Evolutionary conservation across 2,797 vertebrate species (phyloP), one percentile per base, ranked within the genome.

Genomic region (Eurystomus glaucurus): DNA sequence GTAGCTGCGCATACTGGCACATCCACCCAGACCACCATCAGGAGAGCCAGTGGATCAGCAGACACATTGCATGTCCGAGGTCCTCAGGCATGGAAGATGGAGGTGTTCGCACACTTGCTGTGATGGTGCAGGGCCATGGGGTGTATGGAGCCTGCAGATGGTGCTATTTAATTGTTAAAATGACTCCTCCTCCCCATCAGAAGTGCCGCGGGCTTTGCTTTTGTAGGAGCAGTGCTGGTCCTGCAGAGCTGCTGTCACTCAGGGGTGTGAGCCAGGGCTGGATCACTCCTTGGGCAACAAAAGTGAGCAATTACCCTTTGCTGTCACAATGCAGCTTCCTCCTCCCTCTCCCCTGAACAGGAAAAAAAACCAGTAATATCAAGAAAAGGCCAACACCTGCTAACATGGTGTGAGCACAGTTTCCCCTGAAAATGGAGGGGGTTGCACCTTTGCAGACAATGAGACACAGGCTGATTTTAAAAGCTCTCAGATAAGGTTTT

Each of bases 141-240:
- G 26, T 0, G 0, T 14, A 18, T 1, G 0, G 71, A 14, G 55
- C 93, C 95, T 97, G 90, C 74, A 97, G 96, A 85, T 94, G 83
- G 93, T 70, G 94, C 94, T 97, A 80, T 96, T 86, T 90, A 72
- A 88, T 96, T 88, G 93, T 65, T 65, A 68, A 91, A 85, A 54
- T 29, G 8, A 6, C 39, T 65, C 29, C 54, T 29, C 46, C 39
- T 58, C 26, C 31, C 19, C 52, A 1, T 9, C 45, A 0, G 5
- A 10, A 66, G 26, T 0, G 0, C 57, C 57, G 1, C 57, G 6
- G 75, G 35, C 17, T 8, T 10, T 5, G 37, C 15, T 17, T 60
- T 5, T 4, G 6, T 45, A 23, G 26, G 9, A 64, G 60, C 37
- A 3, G 45, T 33, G 8, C 48, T 1, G 43, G 66, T 39, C 11